phyloP scores from a whole-genome alignment of 2,113 vertebrate genomes.

The Calyptomena viridis region DNA sequence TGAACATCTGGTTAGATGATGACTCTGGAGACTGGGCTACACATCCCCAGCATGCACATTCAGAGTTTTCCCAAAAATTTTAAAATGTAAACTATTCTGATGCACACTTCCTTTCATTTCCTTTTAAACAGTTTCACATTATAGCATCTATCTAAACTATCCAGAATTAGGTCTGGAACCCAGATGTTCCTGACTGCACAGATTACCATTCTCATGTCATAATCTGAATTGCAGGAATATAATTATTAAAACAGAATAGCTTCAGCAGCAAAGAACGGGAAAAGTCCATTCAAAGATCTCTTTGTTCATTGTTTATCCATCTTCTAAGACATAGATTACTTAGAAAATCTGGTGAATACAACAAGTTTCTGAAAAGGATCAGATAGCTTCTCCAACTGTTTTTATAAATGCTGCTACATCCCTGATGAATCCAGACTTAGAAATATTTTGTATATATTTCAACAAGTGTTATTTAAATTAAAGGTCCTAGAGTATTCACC shows the following conservation, averaged over 20 bases:
- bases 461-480: neutral
- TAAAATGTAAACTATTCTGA: neutral
- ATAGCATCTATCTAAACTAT: neutral
- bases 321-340: neutral
- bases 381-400: neutral
- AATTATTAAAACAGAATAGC: neutral
- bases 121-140: neutral
- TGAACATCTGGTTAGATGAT: neutral
- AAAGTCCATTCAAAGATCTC: neutral
- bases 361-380: neutral
- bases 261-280: neutral
- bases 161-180: neutral
- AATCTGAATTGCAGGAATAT: neutral
- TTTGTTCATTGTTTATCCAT: neutral
- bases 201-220: neutral
- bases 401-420: neutral
- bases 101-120: neutral
- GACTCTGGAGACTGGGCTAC: rapidly evolving
- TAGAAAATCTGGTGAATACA: neutral
- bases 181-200: neutral
- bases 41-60: neutral
- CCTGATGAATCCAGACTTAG: neutral
- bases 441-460: neutral
- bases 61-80: neutral
- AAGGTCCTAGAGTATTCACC: neutral